A percentile compares a stretch with the other conserved stretches of the same genome.
Evolutionary conservation across 2,888 invertebrate species (phyloP).

Genomic region (Rhimphoctona megacephalus): DNA sequence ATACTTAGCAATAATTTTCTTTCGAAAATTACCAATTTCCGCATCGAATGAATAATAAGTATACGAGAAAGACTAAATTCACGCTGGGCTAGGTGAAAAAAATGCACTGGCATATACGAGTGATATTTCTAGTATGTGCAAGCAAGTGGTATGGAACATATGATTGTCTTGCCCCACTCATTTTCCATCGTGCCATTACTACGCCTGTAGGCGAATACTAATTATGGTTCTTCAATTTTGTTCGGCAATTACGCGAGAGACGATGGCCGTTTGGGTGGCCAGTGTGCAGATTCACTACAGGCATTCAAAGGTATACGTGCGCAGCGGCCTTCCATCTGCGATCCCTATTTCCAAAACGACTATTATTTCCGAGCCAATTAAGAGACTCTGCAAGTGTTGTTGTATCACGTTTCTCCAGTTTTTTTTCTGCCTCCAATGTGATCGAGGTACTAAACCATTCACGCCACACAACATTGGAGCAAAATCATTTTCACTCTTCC

Average conservation of each 20-base stretch:
- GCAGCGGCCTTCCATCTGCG: constrained; percentile 13
- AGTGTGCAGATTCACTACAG: constrained; percentile 23
- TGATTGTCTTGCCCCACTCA: constrained; percentile 33
- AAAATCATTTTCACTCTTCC: not conserved
- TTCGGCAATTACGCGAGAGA: constrained; percentile 57
- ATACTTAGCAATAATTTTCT: not conserved
- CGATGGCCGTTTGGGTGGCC: constrained; percentile 31
- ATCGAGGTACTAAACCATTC: not conserved
- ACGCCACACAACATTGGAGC: not conserved
- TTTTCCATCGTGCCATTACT: constrained; percentile 9
- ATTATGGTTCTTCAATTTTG: constrained; percentile 62
- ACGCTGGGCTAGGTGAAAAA: not conserved
- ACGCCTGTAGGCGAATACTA: constrained; percentile 56
- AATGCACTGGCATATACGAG: not conserved
- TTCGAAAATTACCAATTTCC: not conserved
- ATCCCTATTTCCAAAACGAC: constrained; percentile 41
- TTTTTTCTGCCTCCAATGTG: not conserved
- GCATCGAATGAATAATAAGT: not conserved
- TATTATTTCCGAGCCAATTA: constrained; percentile 56
- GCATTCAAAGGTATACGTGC: constrained; percentile 12
- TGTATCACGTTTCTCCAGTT: constrained; percentile 10
- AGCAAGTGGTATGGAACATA: constrained; percentile 32
- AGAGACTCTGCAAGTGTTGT: constrained; percentile 43
- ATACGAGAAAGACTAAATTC: not conserved
- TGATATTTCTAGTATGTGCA: constrained; percentile 10